These are phyloP conservation scores for Cirrhinus molitorella DNA, from an alignment of 2,797 vertebrate species.

Conservation along the genomic window DNA sequence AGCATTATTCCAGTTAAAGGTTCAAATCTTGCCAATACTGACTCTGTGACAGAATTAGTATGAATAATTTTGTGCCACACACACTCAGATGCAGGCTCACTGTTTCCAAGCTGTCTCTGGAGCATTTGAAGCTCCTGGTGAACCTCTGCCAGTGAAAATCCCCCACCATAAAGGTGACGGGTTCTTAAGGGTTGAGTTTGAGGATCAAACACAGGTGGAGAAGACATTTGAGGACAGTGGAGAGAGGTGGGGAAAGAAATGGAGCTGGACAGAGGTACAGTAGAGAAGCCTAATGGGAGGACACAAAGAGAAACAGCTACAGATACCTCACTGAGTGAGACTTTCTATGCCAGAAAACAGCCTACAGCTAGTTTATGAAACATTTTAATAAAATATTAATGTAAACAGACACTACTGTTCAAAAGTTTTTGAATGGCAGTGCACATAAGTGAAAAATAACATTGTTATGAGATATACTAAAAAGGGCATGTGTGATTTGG, in stretches of 20 bases:
- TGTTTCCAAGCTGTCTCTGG: conserved; percentile 88
- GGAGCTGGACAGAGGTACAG: conserved; percentile 71
- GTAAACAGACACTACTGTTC: background rate
- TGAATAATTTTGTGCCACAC: conserved; percentile 28
- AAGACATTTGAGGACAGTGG: conserved; percentile 66
- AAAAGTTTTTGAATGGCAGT: background rate
- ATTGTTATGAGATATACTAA: background rate
- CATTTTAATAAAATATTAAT: background rate
- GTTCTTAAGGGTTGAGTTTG: conserved; percentile 58
- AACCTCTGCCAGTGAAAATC: conserved; percentile 88
- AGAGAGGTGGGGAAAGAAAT: conserved; percentile 63
- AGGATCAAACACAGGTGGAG: conserved; percentile 67
- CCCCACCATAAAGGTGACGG: conserved; percentile 70
- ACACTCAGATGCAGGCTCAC: conserved; percentile 73
- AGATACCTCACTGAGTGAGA: background rate
- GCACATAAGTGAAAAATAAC: background rate
- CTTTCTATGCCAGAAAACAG: background rate
- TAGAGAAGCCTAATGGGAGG: conserved; percentile 74
- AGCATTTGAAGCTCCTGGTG: conserved; percentile 93
- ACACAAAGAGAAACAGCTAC: conserved; percentile 39
- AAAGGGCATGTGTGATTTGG: background rate
- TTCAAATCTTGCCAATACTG: background rate
- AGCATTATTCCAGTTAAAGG: background rate
- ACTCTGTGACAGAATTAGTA: background rate
- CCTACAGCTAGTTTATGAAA: background rate